These are phyloP conservation scores for Silurus asotus DNA, from an alignment of 2,113 vertebrate genomes.

Conservation along the genomic window DNA sequence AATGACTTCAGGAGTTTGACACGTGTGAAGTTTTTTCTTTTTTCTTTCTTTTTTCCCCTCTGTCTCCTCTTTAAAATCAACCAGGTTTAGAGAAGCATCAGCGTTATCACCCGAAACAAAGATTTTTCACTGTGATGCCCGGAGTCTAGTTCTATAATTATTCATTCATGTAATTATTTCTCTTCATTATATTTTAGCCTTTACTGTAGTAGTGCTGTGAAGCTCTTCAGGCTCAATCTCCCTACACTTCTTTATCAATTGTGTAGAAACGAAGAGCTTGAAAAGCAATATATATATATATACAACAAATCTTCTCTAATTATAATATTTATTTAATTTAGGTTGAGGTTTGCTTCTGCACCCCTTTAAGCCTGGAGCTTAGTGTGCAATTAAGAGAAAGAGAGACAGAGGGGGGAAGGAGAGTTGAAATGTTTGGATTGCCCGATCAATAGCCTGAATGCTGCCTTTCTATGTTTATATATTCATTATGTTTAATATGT, in stretches of 20 bases:
- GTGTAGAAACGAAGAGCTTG: slow-evolving; percentile 65
- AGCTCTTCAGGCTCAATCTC: slow-evolving; percentile 5
- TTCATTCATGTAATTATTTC: slow-evolving; percentile 41
- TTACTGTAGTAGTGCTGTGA: slow-evolving; percentile 13
- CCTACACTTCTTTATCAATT: slow-evolving; percentile 62
- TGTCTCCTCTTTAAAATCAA: slow-evolving; percentile 38
- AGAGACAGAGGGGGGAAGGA: slow-evolving; percentile 51
- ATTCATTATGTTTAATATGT: slow-evolving; percentile 31
- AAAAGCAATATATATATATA: slow-evolving; percentile 58
- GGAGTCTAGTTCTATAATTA: neutral
- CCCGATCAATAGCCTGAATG: slow-evolving; percentile 57
- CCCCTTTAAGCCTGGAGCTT: slow-evolving; percentile 61
- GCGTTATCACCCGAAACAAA: slow-evolving; percentile 42
- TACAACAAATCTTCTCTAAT: slow-evolving; percentile 54
- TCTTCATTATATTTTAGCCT: slow-evolving; percentile 33
- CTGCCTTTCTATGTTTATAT: slow-evolving; percentile 37
- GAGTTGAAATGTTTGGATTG: slow-evolving; percentile 67
- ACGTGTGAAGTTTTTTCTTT: neutral
- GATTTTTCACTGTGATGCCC: slow-evolving; percentile 29
- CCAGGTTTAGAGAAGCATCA: slow-evolving; percentile 1
- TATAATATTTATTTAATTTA: slow-evolving; percentile 58
- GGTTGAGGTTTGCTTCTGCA: neutral
- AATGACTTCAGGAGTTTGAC: slow-evolving; percentile 37
- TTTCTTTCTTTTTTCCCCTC: too few relatives aligned
- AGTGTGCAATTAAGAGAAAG: slow-evolving; percentile 64